These are phyloP conservation scores for Steromphala cineraria DNA, from an alignment of 2,888 invertebrate genomes.

Conservation along the genomic window DNA sequence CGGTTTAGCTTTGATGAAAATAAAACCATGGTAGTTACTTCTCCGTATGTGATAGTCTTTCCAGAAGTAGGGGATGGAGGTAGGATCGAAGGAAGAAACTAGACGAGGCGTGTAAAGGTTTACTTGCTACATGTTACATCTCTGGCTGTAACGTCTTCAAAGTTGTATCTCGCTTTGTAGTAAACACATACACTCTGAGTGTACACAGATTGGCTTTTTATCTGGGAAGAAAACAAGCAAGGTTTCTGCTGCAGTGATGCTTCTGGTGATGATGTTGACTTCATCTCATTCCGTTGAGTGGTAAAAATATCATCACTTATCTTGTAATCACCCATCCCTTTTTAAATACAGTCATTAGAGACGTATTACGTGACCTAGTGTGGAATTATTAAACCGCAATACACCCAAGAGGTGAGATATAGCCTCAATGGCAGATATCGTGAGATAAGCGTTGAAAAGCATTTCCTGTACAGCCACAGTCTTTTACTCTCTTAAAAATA, in stretches of 20 bases:
- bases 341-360: too few species aligned
- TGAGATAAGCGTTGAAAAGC: too few species aligned
- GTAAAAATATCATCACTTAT: too few species aligned
- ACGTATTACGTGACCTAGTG: too few species aligned
- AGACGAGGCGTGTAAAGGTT: slow-evolving; percentile 5
- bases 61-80: background rate
- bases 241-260: background rate
- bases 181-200: background rate
- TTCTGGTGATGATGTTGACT: too few species aligned
- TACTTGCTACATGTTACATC: background rate
- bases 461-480: too few species aligned
- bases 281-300: too few species aligned
- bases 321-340: too few species aligned
- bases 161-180: background rate
- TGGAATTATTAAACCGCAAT: too few species aligned
- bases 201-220: background rate
- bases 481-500: too few species aligned
- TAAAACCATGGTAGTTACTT: background rate
- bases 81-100: background rate
- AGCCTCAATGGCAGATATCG: too few species aligned
- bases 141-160: background rate
- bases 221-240: background rate
- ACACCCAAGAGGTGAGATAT: too few species aligned
- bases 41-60: slow-evolving; percentile 1
- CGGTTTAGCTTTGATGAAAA: background rate